phyloP scores from a whole-genome alignment of 2,888 invertebrate genomes.

The Exephanes ischioxanthus region DNA sequence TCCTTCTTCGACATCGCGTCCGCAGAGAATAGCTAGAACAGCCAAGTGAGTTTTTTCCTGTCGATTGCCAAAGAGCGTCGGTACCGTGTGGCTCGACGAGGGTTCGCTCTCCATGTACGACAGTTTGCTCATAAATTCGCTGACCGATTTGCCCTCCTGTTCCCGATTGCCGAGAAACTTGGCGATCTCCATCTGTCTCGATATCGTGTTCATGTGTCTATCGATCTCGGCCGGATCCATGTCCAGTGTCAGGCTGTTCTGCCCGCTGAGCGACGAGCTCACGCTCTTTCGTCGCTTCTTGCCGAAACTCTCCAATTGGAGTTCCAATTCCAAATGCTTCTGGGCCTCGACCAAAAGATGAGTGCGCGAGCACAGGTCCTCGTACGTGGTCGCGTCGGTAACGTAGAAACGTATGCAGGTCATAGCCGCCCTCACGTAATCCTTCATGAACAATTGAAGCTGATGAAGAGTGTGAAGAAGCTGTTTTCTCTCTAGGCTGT shows the following conservation, averaged over 20 bases:
- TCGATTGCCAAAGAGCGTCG: slow-evolving; percentile 91
- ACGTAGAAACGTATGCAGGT: slow-evolving; percentile 92
- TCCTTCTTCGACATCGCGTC: slow-evolving; percentile 89
- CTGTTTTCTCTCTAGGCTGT: slow-evolving; percentile 89
- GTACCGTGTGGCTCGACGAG: slow-evolving; percentile 74
- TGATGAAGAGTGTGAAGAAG: slow-evolving; percentile 91
- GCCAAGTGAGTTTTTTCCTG: slow-evolving; percentile 90
- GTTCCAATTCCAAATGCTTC: slow-evolving; percentile 88
- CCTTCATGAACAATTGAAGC: slow-evolving; percentile 90
- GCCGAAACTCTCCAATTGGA: slow-evolving; percentile 79
- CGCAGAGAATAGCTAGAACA: slow-evolving; percentile 89
- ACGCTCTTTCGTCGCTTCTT: slow-evolving; percentile 76
- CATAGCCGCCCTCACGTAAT: slow-evolving; percentile 92
- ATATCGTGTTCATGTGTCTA: slow-evolving; percentile 92
- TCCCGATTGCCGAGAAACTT: slow-evolving; percentile 90
- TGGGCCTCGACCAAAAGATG: slow-evolving; percentile 87
- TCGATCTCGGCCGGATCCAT: slow-evolving; percentile 90
- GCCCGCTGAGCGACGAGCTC: slow-evolving; percentile 65
- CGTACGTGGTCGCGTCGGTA: slow-evolving; percentile 87
- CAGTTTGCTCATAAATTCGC: slow-evolving; percentile 76
- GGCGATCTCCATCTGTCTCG: slow-evolving; percentile 92
- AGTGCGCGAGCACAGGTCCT: slow-evolving; percentile 86
- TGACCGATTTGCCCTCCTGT: slow-evolving; percentile 83
- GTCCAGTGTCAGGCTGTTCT: slow-evolving; percentile 86
- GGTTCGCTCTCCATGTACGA: slow-evolving; percentile 77